phyloP scores from a whole-genome alignment of 2,797 vertebrate genomes.

The Sphenopsis melanotis region DNA sequence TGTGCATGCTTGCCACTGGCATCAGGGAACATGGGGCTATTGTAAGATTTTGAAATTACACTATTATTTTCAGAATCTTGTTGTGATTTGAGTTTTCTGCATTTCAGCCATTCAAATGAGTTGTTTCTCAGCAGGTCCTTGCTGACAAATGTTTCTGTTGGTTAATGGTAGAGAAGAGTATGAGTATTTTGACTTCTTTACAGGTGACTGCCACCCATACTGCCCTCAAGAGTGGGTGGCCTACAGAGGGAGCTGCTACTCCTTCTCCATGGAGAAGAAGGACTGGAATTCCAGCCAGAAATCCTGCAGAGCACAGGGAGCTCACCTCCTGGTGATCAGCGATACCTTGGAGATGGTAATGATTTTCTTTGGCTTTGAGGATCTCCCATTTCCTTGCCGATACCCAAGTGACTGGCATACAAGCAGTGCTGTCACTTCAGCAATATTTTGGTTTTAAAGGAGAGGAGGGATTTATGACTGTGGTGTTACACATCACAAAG shows the following conservation, averaged over 20 bases:
- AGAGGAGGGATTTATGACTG: neutral
- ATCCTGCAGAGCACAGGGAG: neutral
- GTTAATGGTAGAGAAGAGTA: neutral
- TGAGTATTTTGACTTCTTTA: neutral
- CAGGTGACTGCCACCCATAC: neutral
- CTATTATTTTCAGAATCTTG: neutral
- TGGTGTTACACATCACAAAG: neutral
- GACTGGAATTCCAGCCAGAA: conserved; percentile 26
- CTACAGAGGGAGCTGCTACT: conserved; percentile 57
- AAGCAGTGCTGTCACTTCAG: neutral
- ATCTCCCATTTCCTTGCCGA: neutral
- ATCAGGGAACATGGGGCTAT: neutral
- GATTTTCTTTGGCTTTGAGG: neutral
- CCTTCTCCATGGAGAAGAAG: neutral
- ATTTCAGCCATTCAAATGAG: neutral
- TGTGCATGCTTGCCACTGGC: neutral
- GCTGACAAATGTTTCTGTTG: neutral
- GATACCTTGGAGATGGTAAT: conserved; percentile 16
- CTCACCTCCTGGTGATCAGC: conserved; percentile 11
- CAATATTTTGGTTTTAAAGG: neutral
- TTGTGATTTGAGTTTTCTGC: neutral
- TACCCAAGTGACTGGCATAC: neutral
- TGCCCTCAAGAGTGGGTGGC: conserved; percentile 34
- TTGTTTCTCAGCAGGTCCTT: neutral
- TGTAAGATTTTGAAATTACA: neutral